These are phyloP conservation scores for Callinectes sapidus DNA, from an alignment of 2,888 invertebrate species.

Conservation along the genomic window DNA sequence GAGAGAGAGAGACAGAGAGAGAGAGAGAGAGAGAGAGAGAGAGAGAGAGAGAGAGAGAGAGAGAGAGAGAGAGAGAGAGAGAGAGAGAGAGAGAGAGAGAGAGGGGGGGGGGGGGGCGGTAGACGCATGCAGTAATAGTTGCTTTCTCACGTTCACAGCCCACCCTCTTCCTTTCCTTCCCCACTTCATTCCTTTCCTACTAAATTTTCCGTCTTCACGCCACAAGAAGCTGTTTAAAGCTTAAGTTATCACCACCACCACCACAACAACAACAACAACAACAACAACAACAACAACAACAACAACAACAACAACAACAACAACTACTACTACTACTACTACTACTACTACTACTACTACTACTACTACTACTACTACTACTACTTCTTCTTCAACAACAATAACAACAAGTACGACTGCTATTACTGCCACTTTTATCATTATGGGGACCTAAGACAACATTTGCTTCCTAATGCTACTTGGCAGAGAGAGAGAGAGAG, in stretches of 20 bases:
- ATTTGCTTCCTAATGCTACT: neutral
- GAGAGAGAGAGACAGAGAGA: constrained; percentile 41
- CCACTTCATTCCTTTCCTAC: neutral
- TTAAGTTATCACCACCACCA: neutral
- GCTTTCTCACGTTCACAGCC: neutral
- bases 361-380: neutral
- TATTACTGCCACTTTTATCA: no score
- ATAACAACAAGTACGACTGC: neutral
- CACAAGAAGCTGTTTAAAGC: neutral
- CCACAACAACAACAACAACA: neutral
- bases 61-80: constrained; percentile 44
- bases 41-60: constrained; percentile 30
- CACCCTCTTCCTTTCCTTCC: neutral
- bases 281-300: neutral
- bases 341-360: no score
- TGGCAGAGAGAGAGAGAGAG: constrained; percentile 46
- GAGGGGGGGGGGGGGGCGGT: no score
- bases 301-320: neutral
- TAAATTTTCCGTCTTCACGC: neutral
- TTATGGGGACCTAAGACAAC: neutral
- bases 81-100: no score
- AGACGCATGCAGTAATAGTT: neutral
- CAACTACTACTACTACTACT: neutral
- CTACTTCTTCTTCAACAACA: neutral
- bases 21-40: constrained; percentile 47